Percentiles rank a stretch among this genome's conserved stretches.
Evolutionary conservation across 2,888 invertebrate genomes (phyloP).

Genomic region (Brenthis ino): DNA sequence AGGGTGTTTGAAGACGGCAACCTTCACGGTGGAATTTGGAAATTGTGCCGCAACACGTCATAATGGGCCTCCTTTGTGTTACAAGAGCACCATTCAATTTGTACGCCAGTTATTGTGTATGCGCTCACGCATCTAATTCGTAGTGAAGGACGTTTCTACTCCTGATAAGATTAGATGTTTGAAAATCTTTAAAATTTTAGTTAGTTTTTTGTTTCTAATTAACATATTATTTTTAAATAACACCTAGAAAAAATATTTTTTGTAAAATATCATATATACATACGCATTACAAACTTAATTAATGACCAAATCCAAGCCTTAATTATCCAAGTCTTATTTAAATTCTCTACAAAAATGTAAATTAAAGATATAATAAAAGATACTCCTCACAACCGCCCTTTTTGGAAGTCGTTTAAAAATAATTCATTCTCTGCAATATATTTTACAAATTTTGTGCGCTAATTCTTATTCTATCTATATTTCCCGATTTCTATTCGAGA

Average conservation of each 20-base stretch:
- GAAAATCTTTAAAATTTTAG: constrained; percentile 14
- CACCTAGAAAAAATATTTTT: no score
- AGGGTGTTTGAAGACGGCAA: constrained; percentile 71
- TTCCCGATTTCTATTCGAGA: constrained; percentile 25
- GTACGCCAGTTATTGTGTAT: constrained; percentile 35
- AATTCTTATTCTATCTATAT: constrained; percentile 29
- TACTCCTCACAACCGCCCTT: no score
- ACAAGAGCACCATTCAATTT: constrained; percentile 35
- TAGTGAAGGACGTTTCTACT: constrained; percentile 32
- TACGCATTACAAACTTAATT: no score
- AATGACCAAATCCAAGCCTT: no score
- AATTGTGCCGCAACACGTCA: constrained; percentile 51
- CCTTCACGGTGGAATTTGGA: constrained; percentile 59
- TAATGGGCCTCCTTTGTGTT: constrained; percentile 37
- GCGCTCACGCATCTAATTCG: constrained; percentile 38
- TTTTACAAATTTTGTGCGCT: constrained; percentile 11
- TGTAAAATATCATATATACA: no score
- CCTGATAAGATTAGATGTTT: constrained; percentile 30
- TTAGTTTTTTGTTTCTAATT: constrained; percentile 9
- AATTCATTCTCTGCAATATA: constrained; percentile 8
- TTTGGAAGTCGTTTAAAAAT: no score
- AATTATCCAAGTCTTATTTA: no score
- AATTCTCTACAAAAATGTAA: no score
- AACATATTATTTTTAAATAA: neutral
- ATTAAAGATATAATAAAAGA: no score